Evolutionary conservation across 2,797 vertebrate species (phyloP).

Genomic region (Melanotaenia parkinsoni): DNA sequence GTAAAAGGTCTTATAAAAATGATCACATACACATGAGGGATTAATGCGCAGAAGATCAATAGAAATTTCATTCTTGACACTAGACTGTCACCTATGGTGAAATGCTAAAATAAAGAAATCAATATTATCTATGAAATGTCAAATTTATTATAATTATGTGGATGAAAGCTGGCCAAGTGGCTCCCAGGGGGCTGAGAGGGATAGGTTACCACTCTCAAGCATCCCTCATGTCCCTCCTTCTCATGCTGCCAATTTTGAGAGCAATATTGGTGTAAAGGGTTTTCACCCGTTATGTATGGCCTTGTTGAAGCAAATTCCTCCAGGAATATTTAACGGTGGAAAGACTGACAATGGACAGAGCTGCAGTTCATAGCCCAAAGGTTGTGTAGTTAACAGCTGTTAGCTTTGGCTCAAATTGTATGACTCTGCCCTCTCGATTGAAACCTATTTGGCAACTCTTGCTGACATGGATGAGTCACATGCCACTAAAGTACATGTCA

Average conservation of each 20-base stretch:
- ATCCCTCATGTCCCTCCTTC: slow-evolving; percentile 99
- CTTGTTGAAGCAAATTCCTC: slow-evolving; percentile 96
- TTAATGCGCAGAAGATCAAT: slow-evolving; percentile 99
- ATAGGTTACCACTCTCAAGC: slow-evolving; percentile 98
- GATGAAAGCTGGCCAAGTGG: slow-evolving; percentile 99
- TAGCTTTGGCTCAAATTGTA: slow-evolving; percentile 80
- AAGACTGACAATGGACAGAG: slow-evolving; percentile 90
- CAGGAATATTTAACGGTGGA: slow-evolving; percentile 96
- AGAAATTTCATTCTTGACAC: slow-evolving; percentile 99
- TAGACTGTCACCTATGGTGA: slow-evolving; percentile 99
- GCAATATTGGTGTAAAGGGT: slow-evolving; percentile 96
- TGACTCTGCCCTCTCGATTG: slow-evolving; percentile 78
- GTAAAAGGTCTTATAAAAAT: slow-evolving; percentile 99
- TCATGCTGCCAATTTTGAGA: slow-evolving; percentile 99
- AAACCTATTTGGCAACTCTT: slow-evolving; percentile 82
- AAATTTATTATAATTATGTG: slow-evolving; percentile 99
- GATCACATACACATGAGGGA: slow-evolving; percentile 99
- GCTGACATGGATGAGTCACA: slow-evolving; percentile 77
- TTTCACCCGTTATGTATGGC: slow-evolving; percentile 94
- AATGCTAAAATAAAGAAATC: slow-evolving; percentile 99
- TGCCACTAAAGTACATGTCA: slow-evolving; percentile 69
- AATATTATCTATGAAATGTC: slow-evolving; percentile 99
- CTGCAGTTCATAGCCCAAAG: slow-evolving; percentile 82
- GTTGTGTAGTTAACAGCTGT: slow-evolving; percentile 88
- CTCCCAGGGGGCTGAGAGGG: slow-evolving; percentile 97